phyloP scores from a whole-genome alignment of 2,113 vertebrate species.

The Excalfactoria chinensis region DNA sequence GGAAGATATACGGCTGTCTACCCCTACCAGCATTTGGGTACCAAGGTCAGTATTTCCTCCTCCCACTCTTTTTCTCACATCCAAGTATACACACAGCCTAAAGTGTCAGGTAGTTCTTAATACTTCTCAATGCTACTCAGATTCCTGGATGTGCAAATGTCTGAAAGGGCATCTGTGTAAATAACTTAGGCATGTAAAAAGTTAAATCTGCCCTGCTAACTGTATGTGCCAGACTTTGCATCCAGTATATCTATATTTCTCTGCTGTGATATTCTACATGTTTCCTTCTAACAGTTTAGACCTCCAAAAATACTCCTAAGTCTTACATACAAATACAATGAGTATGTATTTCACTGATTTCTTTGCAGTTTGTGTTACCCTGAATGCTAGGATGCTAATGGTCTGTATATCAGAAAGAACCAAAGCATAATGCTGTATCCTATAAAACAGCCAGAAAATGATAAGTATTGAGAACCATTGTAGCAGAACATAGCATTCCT shows the following conservation, averaged over 20 bases:
- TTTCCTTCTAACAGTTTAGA: not conserved
- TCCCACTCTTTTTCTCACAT: fast-evolving
- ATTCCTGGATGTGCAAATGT: not conserved
- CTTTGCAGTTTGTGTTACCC: not conserved
- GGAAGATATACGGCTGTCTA: not conserved
- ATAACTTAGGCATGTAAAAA: not conserved
- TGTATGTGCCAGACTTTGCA: fast-evolving
- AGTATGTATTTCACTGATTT: not conserved
- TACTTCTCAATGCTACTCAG: not conserved
- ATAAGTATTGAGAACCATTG: not conserved
- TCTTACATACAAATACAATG: not conserved
- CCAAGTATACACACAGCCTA: not conserved
- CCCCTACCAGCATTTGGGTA: not conserved
- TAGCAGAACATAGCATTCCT: not conserved
- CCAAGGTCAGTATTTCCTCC: not conserved
- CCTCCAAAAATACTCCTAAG: not conserved
- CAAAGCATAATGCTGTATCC: not conserved
- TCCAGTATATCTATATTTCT: not conserved
- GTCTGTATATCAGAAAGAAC: not conserved
- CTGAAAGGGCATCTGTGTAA: not conserved
- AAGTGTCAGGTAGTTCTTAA: not conserved
- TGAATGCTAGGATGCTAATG: not conserved
- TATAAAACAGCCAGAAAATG: not conserved
- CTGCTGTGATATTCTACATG: not conserved
- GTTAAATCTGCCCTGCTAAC: not conserved